These are phyloP conservation scores for Apteryx mantelli DNA, from an alignment of 2,113 vertebrate species.

Conservation along the genomic window DNA sequence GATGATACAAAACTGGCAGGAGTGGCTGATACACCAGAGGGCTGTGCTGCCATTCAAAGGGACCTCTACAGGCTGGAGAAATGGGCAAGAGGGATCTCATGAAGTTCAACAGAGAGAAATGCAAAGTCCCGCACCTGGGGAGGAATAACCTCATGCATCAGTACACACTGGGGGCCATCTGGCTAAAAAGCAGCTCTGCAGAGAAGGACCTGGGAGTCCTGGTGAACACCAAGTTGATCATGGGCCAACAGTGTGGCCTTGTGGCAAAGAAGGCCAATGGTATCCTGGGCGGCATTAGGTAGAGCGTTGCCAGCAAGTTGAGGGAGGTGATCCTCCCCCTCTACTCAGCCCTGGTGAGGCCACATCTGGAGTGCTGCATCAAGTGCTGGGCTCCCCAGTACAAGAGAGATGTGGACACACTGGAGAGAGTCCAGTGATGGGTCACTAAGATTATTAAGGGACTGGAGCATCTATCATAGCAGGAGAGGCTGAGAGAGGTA, in stretches of 20 bases:
- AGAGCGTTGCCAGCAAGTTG: background rate
- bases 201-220: background rate
- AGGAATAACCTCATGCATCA: background rate
- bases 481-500: background rate
- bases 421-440: background rate
- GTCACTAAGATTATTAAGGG: background rate
- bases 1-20: background rate
- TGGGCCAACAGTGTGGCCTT: background rate
- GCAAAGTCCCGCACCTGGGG: background rate
- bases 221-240: background rate
- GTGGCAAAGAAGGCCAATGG: background rate
- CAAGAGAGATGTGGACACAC: background rate
- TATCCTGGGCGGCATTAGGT: background rate
- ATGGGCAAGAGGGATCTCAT: background rate
- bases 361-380: background rate
- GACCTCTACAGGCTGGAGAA: background rate
- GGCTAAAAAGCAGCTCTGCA: background rate
- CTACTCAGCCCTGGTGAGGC: background rate
- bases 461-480: background rate
- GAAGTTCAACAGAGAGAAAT: background rate
- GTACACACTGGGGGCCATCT: background rate
- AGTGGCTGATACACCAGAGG: background rate
- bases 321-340: background rate
- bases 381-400: background rate
- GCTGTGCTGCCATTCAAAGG: background rate